These are phyloP conservation scores for Stenotaenia linearis DNA, from an alignment of 2,888 invertebrate genomes.

Conservation along the genomic window DNA sequence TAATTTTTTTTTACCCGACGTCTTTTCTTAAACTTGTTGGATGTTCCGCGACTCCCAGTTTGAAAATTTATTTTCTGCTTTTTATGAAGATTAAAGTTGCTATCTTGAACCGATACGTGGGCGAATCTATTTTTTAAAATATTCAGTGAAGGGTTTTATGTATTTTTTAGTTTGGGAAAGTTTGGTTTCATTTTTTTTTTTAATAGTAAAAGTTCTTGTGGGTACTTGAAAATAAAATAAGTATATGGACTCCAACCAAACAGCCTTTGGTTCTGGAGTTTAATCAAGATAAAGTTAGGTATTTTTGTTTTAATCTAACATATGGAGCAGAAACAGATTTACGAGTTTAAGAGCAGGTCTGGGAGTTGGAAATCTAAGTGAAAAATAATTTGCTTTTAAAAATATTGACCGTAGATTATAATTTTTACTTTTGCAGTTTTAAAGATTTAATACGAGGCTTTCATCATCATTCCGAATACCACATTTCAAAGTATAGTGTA, in stretches of 20 bases:
- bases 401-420: background rate
- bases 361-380: background rate
- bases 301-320: conserved; percentile 5
- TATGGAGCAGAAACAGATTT: background rate
- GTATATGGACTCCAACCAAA: background rate
- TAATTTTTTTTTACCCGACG: background rate
- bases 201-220: no score
- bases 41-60: background rate
- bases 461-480: background rate
- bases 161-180: background rate
- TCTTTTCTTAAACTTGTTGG: background rate
- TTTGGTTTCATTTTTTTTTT: no score
- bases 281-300: background rate
- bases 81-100: background rate
- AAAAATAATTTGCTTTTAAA: background rate
- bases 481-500: no score
- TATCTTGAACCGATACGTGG: background rate
- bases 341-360: background rate
- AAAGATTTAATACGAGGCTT: background rate
- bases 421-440: background rate
- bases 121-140: background rate
- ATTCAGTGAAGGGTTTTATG: background rate
- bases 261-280: background rate
- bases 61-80: background rate
- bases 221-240: background rate